Percentiles rank a stretch among this genome's conserved stretches.
Evolutionary conservation across 2,888 invertebrate species (phyloP).

Genomic region (Enchytraeus crypticus): DNA sequence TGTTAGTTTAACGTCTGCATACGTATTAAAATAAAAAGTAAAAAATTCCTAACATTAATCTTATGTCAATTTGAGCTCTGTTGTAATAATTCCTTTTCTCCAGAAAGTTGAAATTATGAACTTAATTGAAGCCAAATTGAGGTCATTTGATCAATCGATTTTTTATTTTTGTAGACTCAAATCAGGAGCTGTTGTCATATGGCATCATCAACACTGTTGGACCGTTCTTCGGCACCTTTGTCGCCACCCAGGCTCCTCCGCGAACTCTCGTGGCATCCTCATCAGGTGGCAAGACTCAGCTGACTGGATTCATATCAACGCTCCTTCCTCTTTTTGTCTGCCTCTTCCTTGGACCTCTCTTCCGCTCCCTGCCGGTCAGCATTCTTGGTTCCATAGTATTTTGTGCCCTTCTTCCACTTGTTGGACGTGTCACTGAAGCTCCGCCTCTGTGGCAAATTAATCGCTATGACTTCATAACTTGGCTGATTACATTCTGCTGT

Average conservation of each 20-base stretch:
- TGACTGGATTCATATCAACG: slow-evolving; percentile 34
- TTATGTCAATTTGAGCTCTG: no score
- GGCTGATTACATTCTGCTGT: slow-evolving; percentile 37
- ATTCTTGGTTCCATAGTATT: slow-evolving; percentile 50
- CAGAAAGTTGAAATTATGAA: no score
- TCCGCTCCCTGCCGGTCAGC: slow-evolving; percentile 39
- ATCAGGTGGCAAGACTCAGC: slow-evolving; percentile 35
- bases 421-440: no score
- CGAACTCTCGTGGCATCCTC: slow-evolving; percentile 40
- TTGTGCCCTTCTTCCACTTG: slow-evolving; percentile 48
- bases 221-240: slow-evolving; percentile 49
- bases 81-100: no score
- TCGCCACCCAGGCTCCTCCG: slow-evolving; percentile 48
- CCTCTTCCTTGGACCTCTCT: slow-evolving; percentile 39
- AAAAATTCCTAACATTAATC: no score
- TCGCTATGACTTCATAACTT: slow-evolving; percentile 62
- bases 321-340: slow-evolving; percentile 40
- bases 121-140: no score
- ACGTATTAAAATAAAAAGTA: no score
- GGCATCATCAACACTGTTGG: slow-evolving; percentile 45
- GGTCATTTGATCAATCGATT: no score
- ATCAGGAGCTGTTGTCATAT: slow-evolving; percentile 46
- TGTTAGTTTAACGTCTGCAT: no score
- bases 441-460: slow-evolving; percentile 71
- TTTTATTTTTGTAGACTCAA: slow-evolving; percentile 25